Evolutionary conservation across 2,888 invertebrate species (phyloP).

Genomic region (Ectropis crepuscularia): DNA sequence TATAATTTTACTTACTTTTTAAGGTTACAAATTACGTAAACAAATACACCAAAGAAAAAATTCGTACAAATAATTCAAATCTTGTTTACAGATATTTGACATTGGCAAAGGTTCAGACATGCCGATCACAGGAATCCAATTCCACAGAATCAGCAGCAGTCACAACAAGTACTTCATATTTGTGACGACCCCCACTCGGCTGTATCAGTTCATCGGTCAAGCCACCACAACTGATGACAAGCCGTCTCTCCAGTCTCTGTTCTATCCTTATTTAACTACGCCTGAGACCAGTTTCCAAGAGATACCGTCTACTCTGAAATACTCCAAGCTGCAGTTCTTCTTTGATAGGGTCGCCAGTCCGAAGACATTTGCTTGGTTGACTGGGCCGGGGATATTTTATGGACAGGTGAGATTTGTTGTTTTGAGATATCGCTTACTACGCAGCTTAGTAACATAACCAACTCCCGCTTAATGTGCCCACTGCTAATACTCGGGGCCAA

Average conservation of each 20-base stretch:
- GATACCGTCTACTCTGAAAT: slow-evolving; percentile 88
- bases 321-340: slow-evolving; percentile 92
- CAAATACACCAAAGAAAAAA: too few relatives aligned
- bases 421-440: too few relatives aligned
- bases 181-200: slow-evolving; percentile 91
- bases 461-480: too few relatives aligned
- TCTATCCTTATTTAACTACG: slow-evolving; percentile 89
- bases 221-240: slow-evolving; percentile 89
- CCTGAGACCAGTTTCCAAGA: slow-evolving; percentile 90
- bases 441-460: neutral
- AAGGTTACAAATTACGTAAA: too few relatives aligned
- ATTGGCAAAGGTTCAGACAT: slow-evolving; percentile 91
- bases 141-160: slow-evolving; percentile 88
- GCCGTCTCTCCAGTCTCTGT: slow-evolving; percentile 91
- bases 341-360: slow-evolving; percentile 88
- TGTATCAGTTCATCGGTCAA: slow-evolving; percentile 95
- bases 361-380: slow-evolving; percentile 94
- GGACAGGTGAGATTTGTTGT: slow-evolving; percentile 85
- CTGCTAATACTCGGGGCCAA: too few relatives aligned
- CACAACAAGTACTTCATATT: slow-evolving; percentile 92
- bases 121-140: slow-evolving; percentile 95
- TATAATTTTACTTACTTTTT: too few relatives aligned
- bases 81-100: slow-evolving; percentile 90
- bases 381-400: slow-evolving; percentile 92
- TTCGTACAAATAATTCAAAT: neutral